Conservation (phyloP, 2,113 vertebrate species). For the Hydrochoerus hydrochaeris region DNA sequence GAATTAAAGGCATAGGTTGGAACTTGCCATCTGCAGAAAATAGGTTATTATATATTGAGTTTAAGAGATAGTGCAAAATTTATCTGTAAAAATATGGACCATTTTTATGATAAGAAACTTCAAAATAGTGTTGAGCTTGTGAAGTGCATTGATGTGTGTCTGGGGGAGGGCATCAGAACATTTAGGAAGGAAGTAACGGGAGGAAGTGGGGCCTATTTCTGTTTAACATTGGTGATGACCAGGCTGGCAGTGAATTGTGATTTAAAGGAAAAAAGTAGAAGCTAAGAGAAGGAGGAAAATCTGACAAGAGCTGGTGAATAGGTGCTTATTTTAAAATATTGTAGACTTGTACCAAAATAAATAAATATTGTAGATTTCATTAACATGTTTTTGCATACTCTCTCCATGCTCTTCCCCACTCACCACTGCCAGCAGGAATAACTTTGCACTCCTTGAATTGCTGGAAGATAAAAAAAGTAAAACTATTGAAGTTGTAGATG, state of each 20-base stretch:
- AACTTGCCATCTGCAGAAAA: not conserved
- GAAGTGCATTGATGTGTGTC: not conserved
- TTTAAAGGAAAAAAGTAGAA: not conserved
- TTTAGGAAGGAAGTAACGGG: not conserved
- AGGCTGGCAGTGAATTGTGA: not conserved
- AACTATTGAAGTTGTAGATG: not conserved
- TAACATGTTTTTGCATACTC: not conserved
- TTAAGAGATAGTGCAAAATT: not conserved
- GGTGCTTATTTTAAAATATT: not conserved
- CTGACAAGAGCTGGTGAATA: not conserved
- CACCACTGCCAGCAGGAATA: not conserved
- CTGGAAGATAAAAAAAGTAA: not conserved
- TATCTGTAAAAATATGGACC: not conserved
- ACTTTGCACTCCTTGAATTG: not conserved
- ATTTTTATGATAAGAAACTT: not conserved
- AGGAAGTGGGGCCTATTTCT: not conserved
- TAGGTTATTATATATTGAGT: not conserved
- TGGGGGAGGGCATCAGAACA: not conserved
- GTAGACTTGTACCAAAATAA: too few relatives aligned
- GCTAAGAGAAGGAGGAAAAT: not conserved
- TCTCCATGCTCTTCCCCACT: not conserved
- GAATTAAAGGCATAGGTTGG: not conserved
- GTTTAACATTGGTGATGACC: not conserved
- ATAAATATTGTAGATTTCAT: not conserved
- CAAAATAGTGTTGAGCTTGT: not conserved